Evolutionary conservation across 1,140 invertebrate species (phyloP), one percentile per base, ranked within the genome.

Genomic region (Rhysida immarginata): DNA sequence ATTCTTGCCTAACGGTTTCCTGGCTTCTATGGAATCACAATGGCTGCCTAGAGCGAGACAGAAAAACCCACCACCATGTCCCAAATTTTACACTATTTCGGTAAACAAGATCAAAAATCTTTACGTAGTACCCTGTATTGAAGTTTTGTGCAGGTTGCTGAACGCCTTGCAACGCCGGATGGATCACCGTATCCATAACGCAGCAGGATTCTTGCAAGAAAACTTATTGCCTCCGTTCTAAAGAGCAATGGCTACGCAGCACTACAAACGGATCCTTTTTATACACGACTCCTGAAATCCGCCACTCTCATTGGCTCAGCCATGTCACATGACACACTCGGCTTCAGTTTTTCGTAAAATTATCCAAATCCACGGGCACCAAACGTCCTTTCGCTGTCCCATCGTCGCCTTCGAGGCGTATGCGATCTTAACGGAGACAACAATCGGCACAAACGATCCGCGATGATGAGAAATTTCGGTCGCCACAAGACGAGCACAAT

Each of bases 141-240:
- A 63, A 59, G 60, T 62, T 65, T 60, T 59, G 65, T 57, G 62
- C 62, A 59, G 63, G 63, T 63, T 65, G 63, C 65, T 67, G 65
- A 66, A 65, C 68, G 64, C 65, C 63, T 68, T 66, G 65, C 63
- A 70, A 65, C 61, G 66, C 66, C 64, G 67, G 69, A 71, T 71
- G 69, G 68, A 62, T 69, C 63, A 64, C 65, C 59, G 65, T 65
- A 65, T 68, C 69, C 68, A 69, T 71, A 61, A 61, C 64, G 60
- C 58, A 48, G 60, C 60, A 58, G 62, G 69, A 71, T 71, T 68
- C 58, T 60, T 60, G 57, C 43, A 44, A 59, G 55, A 63, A 59
- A 61, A 61, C 60, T 60, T 60, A 60, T 59, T 58, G 58, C 60
- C 55, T 66, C 61, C 55, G 61, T 64, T 59, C 14, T 51, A 13